Percentiles rank a stretch among this genome's conserved stretches.
These are phyloP conservation scores for Melanotaenia parkinsoni DNA, from an alignment of 2,797 vertebrate genomes.

Conservation along the genomic window DNA sequence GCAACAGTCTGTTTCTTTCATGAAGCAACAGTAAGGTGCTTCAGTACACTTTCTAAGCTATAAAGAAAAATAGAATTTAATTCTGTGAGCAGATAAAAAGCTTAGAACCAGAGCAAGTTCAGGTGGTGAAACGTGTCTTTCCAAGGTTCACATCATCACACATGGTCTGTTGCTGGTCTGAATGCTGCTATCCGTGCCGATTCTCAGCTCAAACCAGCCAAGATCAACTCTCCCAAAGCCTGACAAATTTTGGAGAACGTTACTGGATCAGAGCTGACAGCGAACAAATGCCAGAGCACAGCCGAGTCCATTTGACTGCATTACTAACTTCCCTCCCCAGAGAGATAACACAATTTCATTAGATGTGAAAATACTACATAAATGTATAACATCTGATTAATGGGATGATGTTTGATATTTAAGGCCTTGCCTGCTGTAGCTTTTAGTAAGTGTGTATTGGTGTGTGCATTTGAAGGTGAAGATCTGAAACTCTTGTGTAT, in stretches of 20 bases:
- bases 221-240: background rate
- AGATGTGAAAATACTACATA: background rate
- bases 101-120: background rate
- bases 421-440: conserved; percentile 1
- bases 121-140: background rate
- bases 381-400: conserved; percentile 14
- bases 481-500: conserved; percentile 8
- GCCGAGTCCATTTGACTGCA: background rate
- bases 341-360: conserved; percentile 13
- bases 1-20: background rate
- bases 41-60: background rate
- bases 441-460: conserved; percentile 25
- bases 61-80: background rate
- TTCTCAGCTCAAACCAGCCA: background rate
- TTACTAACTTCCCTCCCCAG: conserved; percentile 11
- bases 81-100: background rate
- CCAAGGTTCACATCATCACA: background rate
- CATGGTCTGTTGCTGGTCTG: background rate
- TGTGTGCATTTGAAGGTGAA: conserved; percentile 28
- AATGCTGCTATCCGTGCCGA: background rate
- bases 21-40: background rate
- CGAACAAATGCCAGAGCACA: background rate
- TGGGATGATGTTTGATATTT: conserved; percentile 13
- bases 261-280: conserved; percentile 4
- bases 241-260: background rate